A percentile compares a stretch with the other conserved stretches of the same genome.
These are phyloP conservation scores for Mesitornis unicolor DNA, from an alignment of 2,113 vertebrate species.

Conservation along the genomic window DNA sequence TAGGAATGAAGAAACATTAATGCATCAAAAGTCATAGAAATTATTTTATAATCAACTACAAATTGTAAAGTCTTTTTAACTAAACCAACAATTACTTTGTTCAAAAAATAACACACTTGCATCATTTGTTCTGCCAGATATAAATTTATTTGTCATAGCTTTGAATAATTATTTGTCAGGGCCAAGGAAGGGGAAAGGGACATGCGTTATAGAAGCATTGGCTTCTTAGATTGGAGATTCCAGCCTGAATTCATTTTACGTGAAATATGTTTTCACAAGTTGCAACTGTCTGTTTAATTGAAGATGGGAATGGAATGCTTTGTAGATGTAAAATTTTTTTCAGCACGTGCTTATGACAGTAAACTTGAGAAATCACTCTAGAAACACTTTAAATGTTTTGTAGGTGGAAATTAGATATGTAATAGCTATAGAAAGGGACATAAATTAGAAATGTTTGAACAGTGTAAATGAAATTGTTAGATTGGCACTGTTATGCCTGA, in stretches of 20 bases:
- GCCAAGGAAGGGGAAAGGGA: background rate
- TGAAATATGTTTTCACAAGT: constrained; percentile 9
- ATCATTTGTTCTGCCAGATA: background rate
- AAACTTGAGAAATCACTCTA: background rate
- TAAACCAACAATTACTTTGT: background rate
- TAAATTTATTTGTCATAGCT: background rate
- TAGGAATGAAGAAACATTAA: no score
- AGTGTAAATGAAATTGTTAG: background rate
- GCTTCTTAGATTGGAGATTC: background rate
- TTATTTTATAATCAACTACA: background rate
- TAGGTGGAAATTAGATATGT: background rate
- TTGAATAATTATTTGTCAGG: background rate
- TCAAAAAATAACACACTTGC: background rate
- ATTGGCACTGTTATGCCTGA: background rate
- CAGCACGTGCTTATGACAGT: background rate
- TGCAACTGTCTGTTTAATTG: background rate
- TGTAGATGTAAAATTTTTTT: background rate
- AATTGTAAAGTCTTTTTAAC: background rate
- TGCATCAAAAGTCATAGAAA: background rate
- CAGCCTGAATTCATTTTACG: background rate
- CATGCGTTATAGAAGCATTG: background rate
- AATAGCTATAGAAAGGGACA: background rate
- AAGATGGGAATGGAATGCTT: background rate
- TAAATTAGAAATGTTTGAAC: background rate
- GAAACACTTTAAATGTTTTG: background rate